A percentile compares a stretch with the other conserved stretches of the same genome.
phyloP scores from a whole-genome alignment of 2,113 vertebrate species.

The Acanthisitta chloris region DNA sequence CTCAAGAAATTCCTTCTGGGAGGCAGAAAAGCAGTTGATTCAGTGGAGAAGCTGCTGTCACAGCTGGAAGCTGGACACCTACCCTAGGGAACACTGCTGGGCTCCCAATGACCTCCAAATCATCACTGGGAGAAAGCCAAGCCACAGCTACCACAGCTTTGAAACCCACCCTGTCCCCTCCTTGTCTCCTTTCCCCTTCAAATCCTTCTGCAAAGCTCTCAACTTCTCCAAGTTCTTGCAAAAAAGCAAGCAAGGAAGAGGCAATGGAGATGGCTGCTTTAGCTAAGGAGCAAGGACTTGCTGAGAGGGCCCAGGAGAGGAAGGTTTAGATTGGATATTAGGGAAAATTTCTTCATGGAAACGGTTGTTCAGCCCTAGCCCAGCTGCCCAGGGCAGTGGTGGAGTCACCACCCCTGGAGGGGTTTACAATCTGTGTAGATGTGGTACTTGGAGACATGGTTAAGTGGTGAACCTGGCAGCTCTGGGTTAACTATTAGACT shows the following conservation, averaged over 20 bases:
- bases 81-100: not conserved
- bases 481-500: not conserved
- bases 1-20: not conserved
- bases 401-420: not conserved
- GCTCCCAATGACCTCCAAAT: not conserved
- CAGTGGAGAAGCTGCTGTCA: not conserved
- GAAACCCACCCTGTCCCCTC: not conserved
- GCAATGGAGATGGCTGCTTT: not conserved
- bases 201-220: not conserved
- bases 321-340: not conserved
- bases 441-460: not conserved
- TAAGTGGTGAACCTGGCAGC: not conserved
- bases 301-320: not conserved
- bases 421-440: not conserved
- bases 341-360: not conserved
- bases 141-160: not conserved
- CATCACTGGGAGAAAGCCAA: not conserved
- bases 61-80: not conserved
- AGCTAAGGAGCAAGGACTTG: not conserved
- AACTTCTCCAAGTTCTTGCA: not conserved
- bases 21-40: not conserved
- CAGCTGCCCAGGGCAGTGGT: not conserved
- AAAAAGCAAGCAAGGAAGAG: not conserved
- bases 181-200: not conserved
- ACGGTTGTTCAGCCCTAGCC: not conserved